These are phyloP conservation scores for Tetrax tetrax DNA, from an alignment of 2,113 vertebrate genomes.

Conservation along the genomic window DNA sequence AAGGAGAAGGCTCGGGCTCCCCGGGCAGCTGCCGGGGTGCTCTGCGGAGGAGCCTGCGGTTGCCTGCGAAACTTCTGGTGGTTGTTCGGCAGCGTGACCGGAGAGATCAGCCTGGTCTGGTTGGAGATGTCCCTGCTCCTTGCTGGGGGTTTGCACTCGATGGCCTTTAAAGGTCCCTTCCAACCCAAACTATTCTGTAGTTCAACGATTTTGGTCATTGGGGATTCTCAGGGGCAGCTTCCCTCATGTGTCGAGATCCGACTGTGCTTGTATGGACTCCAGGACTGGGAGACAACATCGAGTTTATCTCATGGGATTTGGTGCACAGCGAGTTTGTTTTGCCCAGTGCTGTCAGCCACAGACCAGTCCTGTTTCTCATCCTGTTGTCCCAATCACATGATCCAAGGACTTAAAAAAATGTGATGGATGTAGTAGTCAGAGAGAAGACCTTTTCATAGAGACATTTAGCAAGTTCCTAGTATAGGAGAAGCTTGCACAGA, in stretches of 20 bases:
- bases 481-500: neutral
- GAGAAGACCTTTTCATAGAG: neutral
- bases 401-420: neutral
- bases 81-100: rapidly evolving
- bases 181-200: no score
- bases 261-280: no score
- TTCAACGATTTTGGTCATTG: neutral
- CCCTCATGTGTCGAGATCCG: rapidly evolving
- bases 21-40: rapidly evolving
- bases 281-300: neutral
- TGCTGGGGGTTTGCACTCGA: no score
- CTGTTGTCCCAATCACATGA: neutral
- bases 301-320: neutral
- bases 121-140: no score
- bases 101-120: neutral
- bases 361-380: neutral
- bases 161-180: no score
- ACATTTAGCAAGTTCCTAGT: neutral
- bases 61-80: neutral
- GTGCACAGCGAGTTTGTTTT: neutral
- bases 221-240: neutral
- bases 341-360: neutral
- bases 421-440: no score
- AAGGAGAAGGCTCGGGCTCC: neutral
- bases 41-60: neutral